Base-by-base conservation (phyloP, 2,888 invertebrate genomes). In the Mythimna impura region DNA sequence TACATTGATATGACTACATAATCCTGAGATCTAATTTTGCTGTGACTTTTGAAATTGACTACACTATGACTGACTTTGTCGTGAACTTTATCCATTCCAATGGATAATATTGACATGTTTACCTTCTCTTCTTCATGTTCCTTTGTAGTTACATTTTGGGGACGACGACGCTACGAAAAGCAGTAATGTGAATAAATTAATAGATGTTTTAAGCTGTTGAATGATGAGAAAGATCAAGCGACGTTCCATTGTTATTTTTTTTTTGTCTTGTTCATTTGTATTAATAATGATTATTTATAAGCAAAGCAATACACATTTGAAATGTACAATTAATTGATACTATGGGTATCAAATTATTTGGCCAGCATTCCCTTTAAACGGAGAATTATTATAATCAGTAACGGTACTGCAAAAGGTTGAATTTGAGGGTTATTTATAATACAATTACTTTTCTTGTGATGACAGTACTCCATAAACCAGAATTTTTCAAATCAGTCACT, bases 61-160 rank as follows among this genome's bases (percentile, higher is more conserved):
- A 47, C 6, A 47, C 17, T 47, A 22, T 64, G 76, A 36, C 60
- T 52, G 3, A 20, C 3, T 7, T 43, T 30, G 43, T 47, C 43
- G 2, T 70, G 75, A 52, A 2, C 3, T n/a, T n/a, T 20, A 71
- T 30, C 43, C 61, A 55, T 63, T 66, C 43, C 57, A 66, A 78
- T 77, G 78, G 36, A 10, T 25, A 66, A 64, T 66, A 5, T 61
- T 22, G 14, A 9, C 40, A 25, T 71, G 36, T 72, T 78, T 77
- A 77, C 76, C 77, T 75, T 76, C 0, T 76, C 76, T 9, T 63
- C 10, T 1, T 78, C 78, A 30, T 22, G 61, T 4, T 63, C 78
- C 3, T 72, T 72, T 40, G 62, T 40, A 3, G 47, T 73, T 43
- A 79, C 8, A 74, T 79, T 73, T 74, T 74, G 80, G 55, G 69